These are phyloP conservation scores for Sesamia nonagrioides DNA, from an alignment of 1,140 invertebrate species.

Conservation along the genomic window DNA sequence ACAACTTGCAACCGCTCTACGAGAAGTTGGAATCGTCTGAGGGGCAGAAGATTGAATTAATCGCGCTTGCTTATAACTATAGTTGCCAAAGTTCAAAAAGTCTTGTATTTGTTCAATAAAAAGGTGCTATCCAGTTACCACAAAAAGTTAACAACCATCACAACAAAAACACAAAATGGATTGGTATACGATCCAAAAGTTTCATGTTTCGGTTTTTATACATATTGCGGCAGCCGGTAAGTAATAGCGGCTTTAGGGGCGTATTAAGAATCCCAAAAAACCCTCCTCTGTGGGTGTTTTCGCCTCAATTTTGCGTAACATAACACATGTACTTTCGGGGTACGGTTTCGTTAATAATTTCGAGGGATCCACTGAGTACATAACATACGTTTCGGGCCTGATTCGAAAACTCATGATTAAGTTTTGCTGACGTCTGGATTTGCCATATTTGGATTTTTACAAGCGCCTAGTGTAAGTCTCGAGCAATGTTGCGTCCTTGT, in stretches of 20 bases:
- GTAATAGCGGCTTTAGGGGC: slow-evolving; percentile 30
- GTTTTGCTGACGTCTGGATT: not conserved
- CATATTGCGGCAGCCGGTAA: slow-evolving; percentile 27
- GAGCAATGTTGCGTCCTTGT: not conserved
- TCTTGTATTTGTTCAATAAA: too few species aligned
- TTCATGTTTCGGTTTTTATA: slow-evolving; percentile 27
- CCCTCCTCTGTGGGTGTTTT: slow-evolving; percentile 6
- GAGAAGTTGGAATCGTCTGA: too few species aligned
- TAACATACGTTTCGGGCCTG: not conserved
- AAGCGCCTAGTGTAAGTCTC: not conserved
- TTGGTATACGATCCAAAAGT: slow-evolving; percentile 17
- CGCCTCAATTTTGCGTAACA: slow-evolving; percentile 29
- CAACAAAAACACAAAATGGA: slow-evolving; percentile 20
- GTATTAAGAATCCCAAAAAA: slow-evolving; percentile 13
- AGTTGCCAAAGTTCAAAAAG: too few species aligned
- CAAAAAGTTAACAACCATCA: slow-evolving; percentile 12
- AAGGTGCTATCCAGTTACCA: not conserved
- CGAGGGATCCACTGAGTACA: not conserved
- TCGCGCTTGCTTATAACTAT: too few species aligned
- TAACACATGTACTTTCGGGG: slow-evolving; percentile 30
- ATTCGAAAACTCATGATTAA: not conserved
- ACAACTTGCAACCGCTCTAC: too few species aligned
- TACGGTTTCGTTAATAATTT: slow-evolving; percentile 33
- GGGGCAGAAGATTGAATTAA: too few species aligned
- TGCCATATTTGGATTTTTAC: too few species aligned